Conservation (phyloP, 2,888 invertebrate genomes). For the Pachycephus smyrnensis region DNA sequence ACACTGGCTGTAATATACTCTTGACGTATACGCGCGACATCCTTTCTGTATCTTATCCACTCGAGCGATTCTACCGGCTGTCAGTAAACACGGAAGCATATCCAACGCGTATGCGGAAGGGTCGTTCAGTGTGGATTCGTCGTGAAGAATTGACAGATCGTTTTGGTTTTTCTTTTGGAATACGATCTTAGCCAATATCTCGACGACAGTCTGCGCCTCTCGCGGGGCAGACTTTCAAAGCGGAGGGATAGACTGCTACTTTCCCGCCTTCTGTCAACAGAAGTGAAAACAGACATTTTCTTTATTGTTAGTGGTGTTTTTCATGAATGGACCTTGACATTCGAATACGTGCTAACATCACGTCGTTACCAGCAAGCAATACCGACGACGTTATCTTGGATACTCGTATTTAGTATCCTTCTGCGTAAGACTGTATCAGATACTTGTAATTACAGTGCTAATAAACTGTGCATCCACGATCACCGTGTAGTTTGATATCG, state of each 20-base stretch:
- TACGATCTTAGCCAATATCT: background rate
- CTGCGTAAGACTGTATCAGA: background rate
- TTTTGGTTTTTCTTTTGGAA: background rate
- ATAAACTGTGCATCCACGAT: background rate
- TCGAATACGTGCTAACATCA: background rate
- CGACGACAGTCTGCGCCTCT: background rate
- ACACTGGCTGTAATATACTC: background rate
- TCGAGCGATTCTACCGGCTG: background rate
- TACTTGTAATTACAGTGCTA: background rate
- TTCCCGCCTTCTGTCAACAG: slow-evolving; percentile 2
- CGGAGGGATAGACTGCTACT: background rate
- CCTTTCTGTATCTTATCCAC: background rate
- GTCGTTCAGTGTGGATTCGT: background rate
- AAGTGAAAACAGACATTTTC: background rate
- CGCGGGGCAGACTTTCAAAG: background rate
- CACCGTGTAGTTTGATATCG: background rate
- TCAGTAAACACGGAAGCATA: background rate
- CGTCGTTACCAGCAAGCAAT: background rate
- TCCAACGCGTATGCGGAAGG: background rate
- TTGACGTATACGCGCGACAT: background rate
- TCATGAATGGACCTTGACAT: background rate
- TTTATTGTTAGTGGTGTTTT: background rate
- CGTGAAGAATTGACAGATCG: background rate
- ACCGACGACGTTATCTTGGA: background rate
- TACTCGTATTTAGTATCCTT: background rate